Evolutionary conservation across 2,888 invertebrate genomes (phyloP), one percentile per base, ranked within the genome.

Genomic region (Chaetoderma sp.): DNA sequence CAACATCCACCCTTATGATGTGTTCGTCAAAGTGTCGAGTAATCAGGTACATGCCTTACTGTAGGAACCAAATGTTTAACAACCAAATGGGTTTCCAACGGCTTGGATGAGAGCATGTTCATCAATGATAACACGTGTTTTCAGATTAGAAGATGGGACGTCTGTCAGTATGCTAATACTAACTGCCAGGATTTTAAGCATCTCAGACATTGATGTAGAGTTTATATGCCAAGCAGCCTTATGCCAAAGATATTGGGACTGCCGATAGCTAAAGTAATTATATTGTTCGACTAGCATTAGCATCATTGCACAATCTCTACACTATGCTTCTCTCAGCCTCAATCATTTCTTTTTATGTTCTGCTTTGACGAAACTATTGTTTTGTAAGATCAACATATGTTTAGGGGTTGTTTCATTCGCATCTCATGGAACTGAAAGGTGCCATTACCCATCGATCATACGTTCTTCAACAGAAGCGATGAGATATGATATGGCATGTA

Each of bases 171-270:
- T 36, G 10, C 10, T 33, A n/a, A 28, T 60, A 2, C 45, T 33
- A 33, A 10, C 45, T 3, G 33, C 36, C n/a, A 60, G 27, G 16
- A 50, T 4, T 23, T 32, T 36, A 25, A 60, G 16, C 16, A 60
- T 4, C 3, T 60, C 49, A 23, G 60, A 47, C 33, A 49, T 60
- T 3, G 60, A 5, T 6, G 60, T 33, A 16, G 45, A 5, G n/a
- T n/a, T n/a, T n/a, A n/a, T n/a, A 25, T 58, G 25, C 58, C 58
- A 42, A 2, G 36, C 33, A 55, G 39, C 55, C 25, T 55, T 55
- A n/a, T 33, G 55, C 55, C 18, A 55, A 39, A 18, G 55, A 3
- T 16, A 55, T 27, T 4, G 55, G 55, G 2, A 55, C 55, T 33
- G 55, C 18, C 1, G 55, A 55, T 25, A 55, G 39, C 36, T 55